Evolutionary conservation across 2,888 invertebrate species (phyloP), one percentile per base, ranked within the genome.

Genomic region (Petrolisthes cinctipes): DNA sequence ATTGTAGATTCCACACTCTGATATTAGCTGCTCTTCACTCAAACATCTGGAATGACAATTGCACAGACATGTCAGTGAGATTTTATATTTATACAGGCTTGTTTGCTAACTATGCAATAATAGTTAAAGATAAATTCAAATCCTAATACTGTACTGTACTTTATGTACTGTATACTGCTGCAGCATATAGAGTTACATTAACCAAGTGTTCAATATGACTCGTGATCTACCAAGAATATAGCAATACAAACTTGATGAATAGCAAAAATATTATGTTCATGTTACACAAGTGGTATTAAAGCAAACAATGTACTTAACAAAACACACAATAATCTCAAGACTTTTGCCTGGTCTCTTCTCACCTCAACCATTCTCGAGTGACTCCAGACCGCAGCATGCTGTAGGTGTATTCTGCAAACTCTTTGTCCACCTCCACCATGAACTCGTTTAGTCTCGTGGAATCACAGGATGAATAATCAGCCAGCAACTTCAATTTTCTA

Each of bases 401-500:
- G 93, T 99, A 99, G 0, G 99, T 98, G 93, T 99, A 99, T 91
- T 97, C 98, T 84, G 97, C 96, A 93, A 98, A 97, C 92, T 98
- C 98, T 4, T 96, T 95, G 1, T 97, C 97, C 89, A 99, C 95
- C 76, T 94, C 94, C 92, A 95, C 96, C 75, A 99, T 94, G 92
- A 97, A 97, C 89, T 95, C 95, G 92, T 97, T 97, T 91, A 99
- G 94, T 92, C 97, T 97, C n/a, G 97, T 96, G 6, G 96, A 95
- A 93, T 99, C 99, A 92, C 97, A 95, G 84, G 98, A 98, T 91
- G 97, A 97, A 93, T 99, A 99, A 93, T 99, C 98, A 17, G 99
- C 97, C 95, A 98, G 97, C 93, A 97, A 96, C 93, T 99, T 99
- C 91, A 99, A 94, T 93, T 96, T 97, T 92, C 96, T 96, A 91